Percentiles rank a stretch among this genome's conserved stretches.
Conservation (phyloP, 2,113 vertebrate species). For the Sinocyclocheilus anophthalmus region DNA sequence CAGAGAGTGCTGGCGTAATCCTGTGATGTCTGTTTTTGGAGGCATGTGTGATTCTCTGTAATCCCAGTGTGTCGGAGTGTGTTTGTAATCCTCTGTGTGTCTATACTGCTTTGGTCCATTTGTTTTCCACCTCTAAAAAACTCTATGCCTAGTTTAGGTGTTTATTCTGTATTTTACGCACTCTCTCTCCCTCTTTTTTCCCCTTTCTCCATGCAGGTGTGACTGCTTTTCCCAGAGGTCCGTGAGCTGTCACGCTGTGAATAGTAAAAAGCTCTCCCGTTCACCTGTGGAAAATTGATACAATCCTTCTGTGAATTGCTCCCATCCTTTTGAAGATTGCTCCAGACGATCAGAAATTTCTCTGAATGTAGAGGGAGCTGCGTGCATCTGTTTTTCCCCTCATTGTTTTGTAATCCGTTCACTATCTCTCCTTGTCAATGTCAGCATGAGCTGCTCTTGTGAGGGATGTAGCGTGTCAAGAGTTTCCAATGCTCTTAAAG, state of each 20-base stretch:
- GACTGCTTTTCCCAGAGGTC: constrained; percentile 12
- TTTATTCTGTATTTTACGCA: not conserved
- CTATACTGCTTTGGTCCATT: constrained; percentile 10
- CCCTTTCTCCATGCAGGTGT: constrained; percentile 31
- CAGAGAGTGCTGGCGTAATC: constrained; percentile 34
- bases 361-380: constrained; percentile 1
- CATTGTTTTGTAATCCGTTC: not conserved
- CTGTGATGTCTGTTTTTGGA: constrained; percentile 27
- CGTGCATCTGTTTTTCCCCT: not conserved
- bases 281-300: constrained; percentile 58
- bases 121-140: not conserved
- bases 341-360: constrained; percentile 35
- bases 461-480: not conserved
- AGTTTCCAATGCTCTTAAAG: not conserved
- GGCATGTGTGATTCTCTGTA: constrained; percentile 44
- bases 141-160: not conserved
- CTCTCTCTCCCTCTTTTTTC: constrained; percentile 20
- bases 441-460: constrained; percentile 7
- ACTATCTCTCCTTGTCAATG: not conserved
- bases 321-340: constrained; percentile 49
- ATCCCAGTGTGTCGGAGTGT: constrained; percentile 58
- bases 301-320: constrained; percentile 15
- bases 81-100: constrained; percentile 35
- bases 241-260: constrained; percentile 36
- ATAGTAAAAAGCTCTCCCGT: not conserved